These are phyloP conservation scores for Gambusia affinis DNA, from an alignment of 2,113 vertebrate genomes.

Conservation along the genomic window DNA sequence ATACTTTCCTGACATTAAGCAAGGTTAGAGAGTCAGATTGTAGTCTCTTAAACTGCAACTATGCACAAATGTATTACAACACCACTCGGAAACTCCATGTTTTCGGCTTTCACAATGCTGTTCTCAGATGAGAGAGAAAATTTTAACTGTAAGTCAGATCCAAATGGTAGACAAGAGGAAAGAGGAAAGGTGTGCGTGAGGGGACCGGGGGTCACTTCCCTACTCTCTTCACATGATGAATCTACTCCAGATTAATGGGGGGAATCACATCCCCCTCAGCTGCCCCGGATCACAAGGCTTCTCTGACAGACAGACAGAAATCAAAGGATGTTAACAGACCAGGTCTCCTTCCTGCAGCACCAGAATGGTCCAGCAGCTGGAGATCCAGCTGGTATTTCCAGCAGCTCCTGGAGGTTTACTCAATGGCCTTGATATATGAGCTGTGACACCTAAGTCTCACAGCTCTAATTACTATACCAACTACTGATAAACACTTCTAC, in stretches of 20 bases:
- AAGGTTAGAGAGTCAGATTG: conserved; percentile 30
- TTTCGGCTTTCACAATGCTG: conserved; percentile 9
- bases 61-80: background rate
- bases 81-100: conserved; percentile 1
- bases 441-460: conserved; percentile 42
- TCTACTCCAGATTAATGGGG: conserved; percentile 63
- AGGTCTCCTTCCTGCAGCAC: conserved; percentile 65
- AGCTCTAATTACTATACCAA: conserved; percentile 48
- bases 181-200: conserved; percentile 21
- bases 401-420: conserved; percentile 56
- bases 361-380: conserved; percentile 54
- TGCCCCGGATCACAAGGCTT: conserved; percentile 57
- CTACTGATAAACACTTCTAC: conserved; percentile 37
- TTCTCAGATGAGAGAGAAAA: conserved; percentile 41
- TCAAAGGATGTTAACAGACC: conserved; percentile 59
- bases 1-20: conserved; percentile 44
- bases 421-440: conserved; percentile 38
- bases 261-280: conserved; percentile 60
- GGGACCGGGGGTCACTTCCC: conserved; percentile 64
- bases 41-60: conserved; percentile 3
- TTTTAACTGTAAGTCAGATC: conserved; percentile 53
- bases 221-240: conserved; percentile 47
- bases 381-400: conserved; percentile 54
- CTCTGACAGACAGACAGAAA: conserved; percentile 67
- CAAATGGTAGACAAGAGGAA: conserved; percentile 38